Conservation (phyloP, 37 sponge, comb jelly and placozoan species). For the Sycon ciliatum region DNA sequence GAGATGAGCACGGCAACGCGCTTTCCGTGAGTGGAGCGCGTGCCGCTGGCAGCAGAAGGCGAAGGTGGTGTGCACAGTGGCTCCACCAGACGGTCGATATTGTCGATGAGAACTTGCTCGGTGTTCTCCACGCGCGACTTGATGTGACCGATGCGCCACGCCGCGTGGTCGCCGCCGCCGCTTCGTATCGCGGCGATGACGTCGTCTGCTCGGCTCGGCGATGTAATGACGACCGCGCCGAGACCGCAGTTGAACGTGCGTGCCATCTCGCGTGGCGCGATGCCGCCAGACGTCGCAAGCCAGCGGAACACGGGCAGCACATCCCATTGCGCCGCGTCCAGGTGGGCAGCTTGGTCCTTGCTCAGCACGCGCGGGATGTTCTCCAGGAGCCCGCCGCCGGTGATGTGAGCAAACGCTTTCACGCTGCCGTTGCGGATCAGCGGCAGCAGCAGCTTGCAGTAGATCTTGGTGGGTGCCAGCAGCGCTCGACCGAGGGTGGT, state of each 20-base stretch:
- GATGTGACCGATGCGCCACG: too few species aligned
- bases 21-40: too few species aligned
- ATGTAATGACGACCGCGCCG: slow-evolving; percentile 12
- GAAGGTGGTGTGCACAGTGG: too few species aligned
- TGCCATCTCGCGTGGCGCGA: slow-evolving; percentile 1
- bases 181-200: background rate
- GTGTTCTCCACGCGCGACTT: too few species aligned
- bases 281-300: slow-evolving; percentile 1
- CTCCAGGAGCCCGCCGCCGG: slow-evolving; percentile 18
- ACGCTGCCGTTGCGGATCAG: background rate
- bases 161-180: background rate
- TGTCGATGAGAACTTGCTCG: too few species aligned
- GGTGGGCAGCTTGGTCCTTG: background rate
- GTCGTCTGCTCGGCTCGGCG: background rate
- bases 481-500: background rate
- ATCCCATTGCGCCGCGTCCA: slow-evolving; percentile 12
- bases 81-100: too few species aligned
- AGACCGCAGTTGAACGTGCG: slow-evolving; percentile 21
- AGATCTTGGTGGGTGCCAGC: slow-evolving; percentile 10
- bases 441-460: background rate
- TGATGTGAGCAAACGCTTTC: slow-evolving; percentile 30
- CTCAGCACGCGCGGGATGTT: slow-evolving; percentile 14
- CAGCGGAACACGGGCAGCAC: slow-evolving; percentile 1
- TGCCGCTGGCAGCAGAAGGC: too few species aligned
- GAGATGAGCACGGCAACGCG: slow-evolving; percentile 15